Evolutionary conservation across 2,113 vertebrate species (phyloP), one percentile per base, ranked within the genome.

Genomic region (Oostethus manadensis): DNA sequence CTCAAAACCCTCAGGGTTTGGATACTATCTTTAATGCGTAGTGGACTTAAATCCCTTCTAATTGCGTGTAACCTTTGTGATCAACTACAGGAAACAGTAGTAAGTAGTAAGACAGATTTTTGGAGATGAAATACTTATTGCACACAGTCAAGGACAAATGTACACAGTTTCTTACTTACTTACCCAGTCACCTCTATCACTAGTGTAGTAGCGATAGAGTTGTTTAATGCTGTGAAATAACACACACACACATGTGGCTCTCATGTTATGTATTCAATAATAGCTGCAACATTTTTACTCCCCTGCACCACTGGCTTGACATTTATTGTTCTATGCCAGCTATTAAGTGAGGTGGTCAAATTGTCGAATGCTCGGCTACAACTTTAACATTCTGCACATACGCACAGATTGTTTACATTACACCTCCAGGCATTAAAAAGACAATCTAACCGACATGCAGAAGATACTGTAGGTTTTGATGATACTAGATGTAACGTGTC

Each of bases 251-350:
- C 58, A 46, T 8, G 26, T 57, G 48, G 33, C 59, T 62, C 58
- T 61, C 62, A 63, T 62, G 68, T 78, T 74, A 70, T 72, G 74
- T 82, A 74, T 77, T 77, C 62, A 71, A 61, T 78, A 77, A 83
- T 68, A 71, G 81, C 53, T 57, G 60, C 60, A 64, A 46, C 81
- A 81, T 86, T 85, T 86, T 84, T 81, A 76, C 80, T 71, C 33
- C 58, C 35, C 71, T 7, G 42, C 58, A 2, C 72, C 66, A 44
- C 68, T 64, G 60, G 43, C 44, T 60, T 48, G 58, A 38, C 74
- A 74, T 84, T 88, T 86, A 77, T 83, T 84, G 68, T 84, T 81
- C 60, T 72, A 56, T 68, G 71, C 74, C 67, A 70, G 60, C 49
- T 71, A 63, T 40, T 46, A 70, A 58, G 58, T 76, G 64, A 56